Base-by-base conservation (phyloP, 2,888 invertebrate genomes). In the Drosophila koepferae region DNA sequence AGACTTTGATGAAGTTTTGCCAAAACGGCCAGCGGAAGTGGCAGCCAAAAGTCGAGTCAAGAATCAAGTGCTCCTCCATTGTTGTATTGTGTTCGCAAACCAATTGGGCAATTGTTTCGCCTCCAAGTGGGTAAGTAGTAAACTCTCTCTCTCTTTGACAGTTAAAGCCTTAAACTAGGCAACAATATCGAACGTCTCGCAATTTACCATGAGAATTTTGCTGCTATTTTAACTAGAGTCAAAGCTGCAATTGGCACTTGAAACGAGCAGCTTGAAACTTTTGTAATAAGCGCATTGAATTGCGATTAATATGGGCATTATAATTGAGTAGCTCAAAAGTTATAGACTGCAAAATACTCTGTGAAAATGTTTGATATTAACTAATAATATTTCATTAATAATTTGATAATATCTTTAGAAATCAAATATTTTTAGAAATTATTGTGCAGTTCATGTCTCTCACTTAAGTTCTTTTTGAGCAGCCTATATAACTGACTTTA, bases 101-200 rank as follows among this genome's bases (percentile, higher is more conserved):
- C 58, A 80, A 77, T 82, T 68, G 89, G 89, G 58, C 89, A 82
- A 82, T 89, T 80, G 83, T 88, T 82, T 63, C 5, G 5, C n/a
- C 58, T 48, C 56, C 49, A 56, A 68, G 28, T 61, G 53, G 53
- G 9, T 5, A 12, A 60, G 48, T 34, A 60, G 48, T 34, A 44
- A 56, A 31, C n/a, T 41, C n/a, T 41, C 20, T 20, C 20, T 20
- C 20, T 20, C 20, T 20, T 16, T 44, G 41, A n/a, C 63, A 43
- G 46, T 63, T 48, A 38, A 72, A 60, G 61, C 38, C 46, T 51
- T 63, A 72, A 66, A 59, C 63, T 61, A 49, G 28, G 44, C 61
- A 66, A 74, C 71, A 80, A 70, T 54, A 53, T 61, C 51, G 44
- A 43, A 51, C 34, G 51, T 63, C 63, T 63, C 60, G 58, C 60